Base-by-base conservation (phyloP, 2,888 invertebrate species). In the Tupiocoris notatus region DNA sequence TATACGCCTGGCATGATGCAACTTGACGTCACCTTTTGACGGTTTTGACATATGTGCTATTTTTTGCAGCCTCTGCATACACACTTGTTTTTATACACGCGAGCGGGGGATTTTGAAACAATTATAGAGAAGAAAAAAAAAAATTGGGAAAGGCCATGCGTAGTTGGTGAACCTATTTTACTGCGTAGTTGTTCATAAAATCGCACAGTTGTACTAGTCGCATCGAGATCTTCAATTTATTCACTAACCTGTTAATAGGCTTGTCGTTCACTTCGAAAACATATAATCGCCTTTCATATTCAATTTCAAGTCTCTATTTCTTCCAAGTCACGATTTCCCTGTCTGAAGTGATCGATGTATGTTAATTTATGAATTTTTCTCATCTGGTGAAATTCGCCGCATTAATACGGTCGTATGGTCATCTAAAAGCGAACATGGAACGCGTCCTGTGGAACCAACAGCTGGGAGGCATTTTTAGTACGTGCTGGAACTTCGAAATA, bases 201-300 rank as follows among this genome's bases (percentile, higher is more conserved):
- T n/a, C n/a, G n/a, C n/a, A n/a, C n/a, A n/a, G n/a, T n/a, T n/a
- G n/a, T n/a, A n/a, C n/a, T n/a, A n/a, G n/a, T n/a, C n/a, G n/a
- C n/a, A n/a, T n/a, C n/a, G n/a, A n/a, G n/a, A n/a, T n/a, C n/a
- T n/a, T n/a, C n/a, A n/a, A n/a, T n/a, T 63, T 63, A 63, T 25
- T 1, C 6, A 63, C 25, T 63, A 63, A 63, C 63, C 23, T 63
- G 23, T 63, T 63, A 25, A 21, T 63, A 21, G n/a, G 25, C n/a
- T n/a, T 1, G 63, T 63, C 23, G 63, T 24, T 23, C 22, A 63
- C 22, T 23, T 23, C 25, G 25, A n/a, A 18, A 63, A n/a, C 63
- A 63, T 2, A 63, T 1, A 23, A 17, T 62, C 62, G n/a, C 25
- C 23, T 17, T 23, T 23, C 63, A 63, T 63, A 25, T 63, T 23